These are phyloP conservation scores for Tineola bisselliella DNA, from an alignment of 2,888 invertebrate genomes.

Conservation along the genomic window DNA sequence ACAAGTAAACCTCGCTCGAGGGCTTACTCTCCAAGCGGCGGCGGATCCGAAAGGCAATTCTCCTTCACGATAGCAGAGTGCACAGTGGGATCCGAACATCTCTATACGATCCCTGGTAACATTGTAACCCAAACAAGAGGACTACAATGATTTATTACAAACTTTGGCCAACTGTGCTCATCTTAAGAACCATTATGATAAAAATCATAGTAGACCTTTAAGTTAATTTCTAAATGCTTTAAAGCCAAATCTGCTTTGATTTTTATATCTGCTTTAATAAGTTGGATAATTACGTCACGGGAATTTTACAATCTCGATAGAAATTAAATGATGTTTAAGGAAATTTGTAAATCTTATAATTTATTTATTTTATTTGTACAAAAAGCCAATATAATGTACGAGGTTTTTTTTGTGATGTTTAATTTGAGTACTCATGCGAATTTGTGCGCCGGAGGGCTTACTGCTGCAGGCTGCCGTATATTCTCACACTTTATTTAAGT, in stretches of 20 bases:
- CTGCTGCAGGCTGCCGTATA: too few relatives aligned
- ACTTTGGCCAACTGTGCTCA: background rate
- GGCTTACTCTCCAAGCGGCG: conserved; percentile 42
- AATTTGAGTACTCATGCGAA: too few relatives aligned
- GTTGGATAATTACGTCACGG: too few relatives aligned
- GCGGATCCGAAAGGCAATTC: conserved; percentile 45
- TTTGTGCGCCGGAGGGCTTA: too few relatives aligned
- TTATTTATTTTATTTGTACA: too few relatives aligned
- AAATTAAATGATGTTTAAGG: too few relatives aligned
- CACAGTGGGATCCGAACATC: conserved; percentile 45
- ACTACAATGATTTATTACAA: background rate
- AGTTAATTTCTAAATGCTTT: background rate
- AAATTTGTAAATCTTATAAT: too few relatives aligned
- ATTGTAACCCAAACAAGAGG: background rate
- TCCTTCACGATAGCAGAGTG: conserved; percentile 41
- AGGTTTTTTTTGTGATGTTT: too few relatives aligned
- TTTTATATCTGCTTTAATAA: too few relatives aligned
- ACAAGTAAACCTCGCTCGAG: conserved; percentile 41
- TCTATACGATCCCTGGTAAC: conserved; percentile 58
- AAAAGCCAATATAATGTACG: too few relatives aligned
- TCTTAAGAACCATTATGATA: background rate
- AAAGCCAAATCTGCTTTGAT: background rate
- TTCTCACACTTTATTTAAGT: too few relatives aligned
- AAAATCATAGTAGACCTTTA: background rate
- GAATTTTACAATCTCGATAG: too few relatives aligned